A percentile compares a stretch with the other conserved stretches of the same genome.
Evolutionary conservation across 2,113 vertebrate species (phyloP).

Genomic region (Sander lucioperca): DNA sequence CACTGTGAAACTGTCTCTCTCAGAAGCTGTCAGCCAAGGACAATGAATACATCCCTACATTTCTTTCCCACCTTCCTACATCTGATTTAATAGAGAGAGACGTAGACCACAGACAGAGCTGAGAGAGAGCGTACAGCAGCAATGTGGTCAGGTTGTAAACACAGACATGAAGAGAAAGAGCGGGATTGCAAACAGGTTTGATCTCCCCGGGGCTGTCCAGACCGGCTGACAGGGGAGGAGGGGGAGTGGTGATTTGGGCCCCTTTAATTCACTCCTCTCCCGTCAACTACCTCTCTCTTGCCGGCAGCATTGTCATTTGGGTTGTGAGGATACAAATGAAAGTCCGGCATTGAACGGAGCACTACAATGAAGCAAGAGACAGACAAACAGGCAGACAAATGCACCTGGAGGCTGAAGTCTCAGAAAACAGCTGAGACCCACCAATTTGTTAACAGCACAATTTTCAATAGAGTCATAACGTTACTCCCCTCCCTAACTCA

Average conservation of each 20-base stretch:
- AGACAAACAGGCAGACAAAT: slow-evolving; percentile 68
- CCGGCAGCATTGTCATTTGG: slow-evolving; percentile 78
- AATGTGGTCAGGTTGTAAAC: slow-evolving; percentile 78
- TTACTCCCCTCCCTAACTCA: slow-evolving; percentile 1
- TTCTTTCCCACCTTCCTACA: slow-evolving; percentile 49
- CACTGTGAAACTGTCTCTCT: slow-evolving; percentile 34
- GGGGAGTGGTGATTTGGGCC: slow-evolving; percentile 45
- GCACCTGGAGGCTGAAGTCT: slow-evolving; percentile 74
- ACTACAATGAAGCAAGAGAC: slow-evolving; percentile 59
- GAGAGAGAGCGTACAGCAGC: slow-evolving; percentile 57
- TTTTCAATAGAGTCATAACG: slow-evolving; percentile 61
- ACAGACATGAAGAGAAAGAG: slow-evolving; percentile 74
- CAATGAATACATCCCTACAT: slow-evolving; percentile 61
- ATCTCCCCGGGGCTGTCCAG: slow-evolving; percentile 78
- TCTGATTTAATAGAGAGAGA: slow-evolving; percentile 72
- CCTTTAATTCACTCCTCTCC: slow-evolving; percentile 69
- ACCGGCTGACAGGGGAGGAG: slow-evolving; percentile 71
- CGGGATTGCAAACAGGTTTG: slow-evolving; percentile 78
- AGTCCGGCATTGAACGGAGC: slow-evolving; percentile 67
- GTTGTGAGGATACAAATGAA: slow-evolving; percentile 68
- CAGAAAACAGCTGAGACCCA: slow-evolving; percentile 77
- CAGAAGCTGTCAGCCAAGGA: slow-evolving; percentile 77
- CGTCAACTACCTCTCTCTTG: slow-evolving; percentile 65
- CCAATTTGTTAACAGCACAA: slow-evolving; percentile 72
- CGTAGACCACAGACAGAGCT: slow-evolving; percentile 73